Conservation (phyloP, 2,888 invertebrate genomes). For the Liposcelis brunnea region DNA sequence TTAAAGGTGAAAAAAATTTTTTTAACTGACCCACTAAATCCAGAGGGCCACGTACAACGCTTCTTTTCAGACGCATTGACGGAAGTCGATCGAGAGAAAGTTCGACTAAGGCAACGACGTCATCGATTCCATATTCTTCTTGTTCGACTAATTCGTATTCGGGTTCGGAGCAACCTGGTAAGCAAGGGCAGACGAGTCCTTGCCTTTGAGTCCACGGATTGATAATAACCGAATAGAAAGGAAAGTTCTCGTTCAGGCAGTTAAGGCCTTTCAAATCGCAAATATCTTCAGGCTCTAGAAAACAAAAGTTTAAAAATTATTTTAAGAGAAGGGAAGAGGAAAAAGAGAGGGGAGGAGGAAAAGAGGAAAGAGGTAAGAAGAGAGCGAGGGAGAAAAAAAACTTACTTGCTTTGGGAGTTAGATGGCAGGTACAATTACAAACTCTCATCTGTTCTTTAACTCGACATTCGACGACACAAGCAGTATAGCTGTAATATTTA, state of each 20-base stretch:
- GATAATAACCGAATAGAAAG: constrained; percentile 41
- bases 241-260: constrained; percentile 34
- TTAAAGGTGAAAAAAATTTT: too few species aligned
- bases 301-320: constrained; percentile 1
- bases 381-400: background rate
- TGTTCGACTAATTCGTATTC: constrained; percentile 23
- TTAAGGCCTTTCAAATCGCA: constrained; percentile 15
- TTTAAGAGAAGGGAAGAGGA: too few species aligned
- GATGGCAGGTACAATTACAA: constrained; percentile 52
- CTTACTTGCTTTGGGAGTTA: constrained; percentile 44
- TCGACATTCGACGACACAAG: constrained; percentile 52
- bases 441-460: constrained; percentile 39
- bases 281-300: constrained; percentile 1
- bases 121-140: too few species aligned
- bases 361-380: too few species aligned
- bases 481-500: constrained; percentile 50
- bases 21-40: constrained; percentile 55
- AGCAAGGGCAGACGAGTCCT: constrained; percentile 45
- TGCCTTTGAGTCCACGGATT: constrained; percentile 44
- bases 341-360: too few species aligned
- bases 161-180: constrained; percentile 51
- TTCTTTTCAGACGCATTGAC: constrained; percentile 47
- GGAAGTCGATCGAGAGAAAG: constrained; percentile 47
- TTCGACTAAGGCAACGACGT: constrained; percentile 29
- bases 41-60: constrained; percentile 41